Conservation (phyloP, 2,888 invertebrate genomes). For the Elmis aenea region DNA sequence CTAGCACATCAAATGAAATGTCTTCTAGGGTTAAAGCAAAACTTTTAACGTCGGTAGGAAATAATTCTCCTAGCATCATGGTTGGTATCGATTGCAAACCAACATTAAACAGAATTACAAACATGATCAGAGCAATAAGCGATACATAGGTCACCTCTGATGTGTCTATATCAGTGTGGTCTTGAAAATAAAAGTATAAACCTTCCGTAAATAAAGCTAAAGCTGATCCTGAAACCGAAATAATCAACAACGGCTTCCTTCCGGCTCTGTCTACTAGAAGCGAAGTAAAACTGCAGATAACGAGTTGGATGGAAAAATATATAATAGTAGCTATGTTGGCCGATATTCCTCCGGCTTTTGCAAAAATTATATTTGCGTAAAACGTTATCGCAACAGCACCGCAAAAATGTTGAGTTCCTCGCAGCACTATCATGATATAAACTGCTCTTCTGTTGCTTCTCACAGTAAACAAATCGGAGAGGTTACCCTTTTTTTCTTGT, state of each 20-base stretch:
- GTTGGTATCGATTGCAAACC: constrained; percentile 50
- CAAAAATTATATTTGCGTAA: constrained; percentile 58
- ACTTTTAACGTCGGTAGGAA: constrained; percentile 51
- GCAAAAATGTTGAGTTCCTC: constrained; percentile 57
- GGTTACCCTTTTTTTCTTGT: constrained; percentile 46
- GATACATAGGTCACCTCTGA: constrained; percentile 45
- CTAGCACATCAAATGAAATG: constrained; percentile 46
- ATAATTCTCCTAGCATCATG: constrained; percentile 49
- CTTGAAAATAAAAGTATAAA: constrained; percentile 43
- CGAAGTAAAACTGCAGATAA: constrained; percentile 53
- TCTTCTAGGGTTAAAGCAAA: constrained; percentile 51
- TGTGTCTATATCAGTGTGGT: constrained; percentile 32
- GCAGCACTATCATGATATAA: constrained; percentile 55
- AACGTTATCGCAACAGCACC: constrained; percentile 58
- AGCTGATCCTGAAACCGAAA: constrained; percentile 46
- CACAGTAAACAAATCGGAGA: constrained; percentile 51
- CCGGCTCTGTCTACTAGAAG: constrained; percentile 58
- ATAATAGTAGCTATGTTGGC: constrained; percentile 54
- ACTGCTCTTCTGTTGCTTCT: constrained; percentile 57
- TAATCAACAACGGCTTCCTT: constrained; percentile 56
- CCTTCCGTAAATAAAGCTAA: constrained; percentile 41
- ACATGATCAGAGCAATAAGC: constrained; percentile 43
- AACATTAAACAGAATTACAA: constrained; percentile 46
- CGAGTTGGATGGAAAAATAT: constrained; percentile 53
- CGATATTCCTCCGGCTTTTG: constrained; percentile 39